Evolutionary conservation across 1,140 invertebrate species (phyloP).

Genomic region (Babylonia areolata): DNA sequence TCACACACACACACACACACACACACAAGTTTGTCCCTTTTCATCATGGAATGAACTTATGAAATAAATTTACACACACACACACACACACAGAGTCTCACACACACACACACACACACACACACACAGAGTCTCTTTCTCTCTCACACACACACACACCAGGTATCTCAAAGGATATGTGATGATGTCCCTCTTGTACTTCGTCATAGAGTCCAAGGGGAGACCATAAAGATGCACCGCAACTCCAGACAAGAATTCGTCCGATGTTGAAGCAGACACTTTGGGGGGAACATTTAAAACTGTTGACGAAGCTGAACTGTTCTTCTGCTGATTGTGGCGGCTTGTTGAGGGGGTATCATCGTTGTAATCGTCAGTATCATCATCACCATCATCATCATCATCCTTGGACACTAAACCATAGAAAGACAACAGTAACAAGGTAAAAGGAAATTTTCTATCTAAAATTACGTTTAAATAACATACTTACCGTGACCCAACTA

Average conservation of each 20-base stretch:
- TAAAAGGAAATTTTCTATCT: not conserved
- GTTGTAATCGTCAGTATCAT: not conserved
- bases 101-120: not conserved
- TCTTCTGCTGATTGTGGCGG: not conserved
- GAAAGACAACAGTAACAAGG: not conserved
- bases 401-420: not conserved
- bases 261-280: slow-evolving; percentile 22
- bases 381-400: not conserved
- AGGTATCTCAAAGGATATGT: slow-evolving; percentile 71
- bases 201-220: slow-evolving; percentile 53
- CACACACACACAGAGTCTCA: too few relatives aligned
- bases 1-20: too few relatives aligned
- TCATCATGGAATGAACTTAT: too few relatives aligned
- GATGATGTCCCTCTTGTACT: slow-evolving; percentile 65
- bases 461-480: too few relatives aligned
- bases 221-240: slow-evolving; percentile 61
- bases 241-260: slow-evolving; percentile 56
- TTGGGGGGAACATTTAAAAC: not conserved
- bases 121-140: not conserved
- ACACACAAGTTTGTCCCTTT: too few relatives aligned
- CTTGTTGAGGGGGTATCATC: not conserved
- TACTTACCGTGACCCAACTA: too few relatives aligned
- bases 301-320: not conserved
- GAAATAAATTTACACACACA: too few relatives aligned
- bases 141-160: too few relatives aligned